Base-by-base conservation (phyloP, 2,113 vertebrate genomes). In the Oryzias curvinotus region DNA sequence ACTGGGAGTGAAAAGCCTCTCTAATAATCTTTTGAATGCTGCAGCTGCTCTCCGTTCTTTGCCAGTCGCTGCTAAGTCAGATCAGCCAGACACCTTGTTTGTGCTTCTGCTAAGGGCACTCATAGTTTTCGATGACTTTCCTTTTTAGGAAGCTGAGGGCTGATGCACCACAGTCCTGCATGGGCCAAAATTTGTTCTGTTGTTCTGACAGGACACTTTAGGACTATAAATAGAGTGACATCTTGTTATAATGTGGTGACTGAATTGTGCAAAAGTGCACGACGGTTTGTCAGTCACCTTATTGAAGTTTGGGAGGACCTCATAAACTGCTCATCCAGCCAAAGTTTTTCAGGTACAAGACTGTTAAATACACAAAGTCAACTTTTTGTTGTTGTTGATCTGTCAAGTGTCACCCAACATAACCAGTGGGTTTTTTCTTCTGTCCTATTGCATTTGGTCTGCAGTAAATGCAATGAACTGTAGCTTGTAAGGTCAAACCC, bases 11-110 rank as follows among this genome's bases (percentile, higher is more conserved):
- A 85, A 88, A 90, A 89, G 85, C 80, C 73, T 69, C 25, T 64
- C 54, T 89, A 85, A 86, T 85, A 52, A 72, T 66, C 75, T 84
- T 51, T 73, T 62, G 75, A 45, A 88, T 89, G 56, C 85, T 68
- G 2, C 45, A 70, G 73, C 80, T 68, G 80, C 52, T 62, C 81
- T 61, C 41, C 70, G 67, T 85, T 58, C 73, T 67, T 80, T 60
- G 41, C 61, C 68, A 41, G 73, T 76, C 63, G 66, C 48, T 51
- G 82, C 71, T 85, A 86, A 90, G 82, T 69, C 56, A 23, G 66
- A 79, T 81, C 82, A 71, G 63, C 83, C 82, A 78, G 60, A 77
- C 82, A 89, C 82, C 88, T 89, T 88, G 85, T 91, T 90, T 85
- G 71, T 89, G 50, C 71, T 78, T 86, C 81, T 83, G 78, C 52